Evolutionary conservation across 2,888 invertebrate genomes (phyloP), one percentile per base, ranked within the genome.

Genomic region (Euplagia quadripunctaria): DNA sequence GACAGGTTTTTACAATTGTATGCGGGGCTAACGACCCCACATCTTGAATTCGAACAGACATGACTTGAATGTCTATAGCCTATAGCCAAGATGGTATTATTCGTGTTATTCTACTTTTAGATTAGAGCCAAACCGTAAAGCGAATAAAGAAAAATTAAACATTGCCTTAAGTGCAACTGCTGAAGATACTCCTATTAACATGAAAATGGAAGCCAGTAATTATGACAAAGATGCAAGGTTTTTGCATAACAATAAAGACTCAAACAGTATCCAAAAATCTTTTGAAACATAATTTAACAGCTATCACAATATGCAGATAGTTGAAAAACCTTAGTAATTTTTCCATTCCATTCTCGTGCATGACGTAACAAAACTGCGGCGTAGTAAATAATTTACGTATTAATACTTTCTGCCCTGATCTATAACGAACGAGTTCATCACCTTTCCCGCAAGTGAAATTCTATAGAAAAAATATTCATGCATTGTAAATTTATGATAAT

Each of bases 381-480:
- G 79, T 76, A 81, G 65, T 77, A 77, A 76, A 76, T 73, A 68
- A 70, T 68, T 70, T 76, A 77, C 72, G 80, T 79, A 74, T 73
- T 46, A 74, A 82, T 75, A 76, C 76, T 78, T 82, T 83, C 82
- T 79, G 82, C 70, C 61, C 74, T 52, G 51, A 72, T 70, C 65
- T 75, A 73, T 75, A 66, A 82, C 78, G 55, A 74, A 74, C 14
- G 49, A 73, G 84, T 84, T 84, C 80, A 77, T 64, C 61, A 84
- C 85, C 83, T 83, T 85, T 78, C 75, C 76, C 66, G 71, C 73
- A 41, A 79, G 55, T 76, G 43, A 79, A 82, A 82, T 75, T 74
- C 75, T 76, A 79, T 78, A 78, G 82, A 85, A 86, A 82, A 79
- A 81, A 79, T 84, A 83, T 80, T 85, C 81, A 84, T 85, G 67